Evolutionary conservation across 1,140 invertebrate genomes (phyloP), one percentile per base, ranked within the genome.

Genomic region (Ganaspis sp.): DNA sequence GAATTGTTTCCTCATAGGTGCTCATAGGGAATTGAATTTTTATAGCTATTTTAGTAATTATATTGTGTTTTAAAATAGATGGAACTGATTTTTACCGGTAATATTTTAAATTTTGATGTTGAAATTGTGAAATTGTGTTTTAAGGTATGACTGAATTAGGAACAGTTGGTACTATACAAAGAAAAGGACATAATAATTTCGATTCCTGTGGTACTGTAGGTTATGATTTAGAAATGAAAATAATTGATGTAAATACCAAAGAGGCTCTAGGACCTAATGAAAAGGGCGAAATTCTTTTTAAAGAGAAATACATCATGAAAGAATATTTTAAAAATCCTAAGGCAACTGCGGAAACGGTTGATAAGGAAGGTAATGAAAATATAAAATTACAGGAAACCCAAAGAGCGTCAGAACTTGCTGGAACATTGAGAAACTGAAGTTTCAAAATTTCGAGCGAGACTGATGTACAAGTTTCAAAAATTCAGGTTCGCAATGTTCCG

Each of bases 271-370:
- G 85, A 0, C 71, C 80, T 5, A 86, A 86, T 78, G 54, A 89
- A 76, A 76, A 72, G 1, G 91, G 91, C 23, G 88, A 92, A 82
- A 78, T 92, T 29, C 85, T 82, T 37, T 69, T 90, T 4, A 86
- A 87, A 71, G 75, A 82, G 4, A 74, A 83, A 0, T 74, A 84
- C 54, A 81, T 85, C n/a, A 89, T 90, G 85, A 70, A 80, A 12
- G 86, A 87, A 4, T 93, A 92, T 80, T 90, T 91, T 37, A 89
- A 87, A 3, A 90, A 92, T 77, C 85, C 89, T 2, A 86, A 92
- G 73, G 92, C 92, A 17, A 94, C 93, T 0, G 87, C 86, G 3
- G 89, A 91, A 26, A 90, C 85, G 1, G 86, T 94, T 15, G 90
- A 91, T 45, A 78, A 81, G n/a, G 90, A 93, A 75, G 92, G 92